Conservation (phyloP, 2,113 vertebrate genomes). For the Phrynosoma blainvillii region DNA sequence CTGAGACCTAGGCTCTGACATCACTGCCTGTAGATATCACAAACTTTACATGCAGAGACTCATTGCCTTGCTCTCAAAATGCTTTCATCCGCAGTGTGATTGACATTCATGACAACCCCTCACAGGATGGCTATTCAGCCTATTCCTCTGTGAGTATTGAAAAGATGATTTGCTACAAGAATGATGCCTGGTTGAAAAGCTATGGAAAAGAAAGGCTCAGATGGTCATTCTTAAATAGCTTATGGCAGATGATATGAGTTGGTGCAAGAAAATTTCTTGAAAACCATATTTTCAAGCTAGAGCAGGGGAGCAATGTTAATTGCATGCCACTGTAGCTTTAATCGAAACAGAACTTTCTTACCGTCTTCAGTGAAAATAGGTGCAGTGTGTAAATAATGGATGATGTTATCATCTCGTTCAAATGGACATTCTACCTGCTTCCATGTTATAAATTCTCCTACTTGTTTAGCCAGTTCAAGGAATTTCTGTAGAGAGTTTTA, state of each 20-base stretch:
- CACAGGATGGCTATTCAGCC: not conserved
- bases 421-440: slow-evolving; percentile 86
- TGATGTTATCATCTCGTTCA: slow-evolving; percentile 78
- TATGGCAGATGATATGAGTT: not conserved
- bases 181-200: not conserved
- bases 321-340: not conserved
- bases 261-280: not conserved
- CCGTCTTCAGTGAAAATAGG: slow-evolving; percentile 84
- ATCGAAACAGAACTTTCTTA: slow-evolving; percentile 57
- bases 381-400: slow-evolving; percentile 80
- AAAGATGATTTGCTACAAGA: not conserved
- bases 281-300: not conserved
- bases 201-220: not conserved
- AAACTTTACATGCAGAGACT: slow-evolving; percentile 16
- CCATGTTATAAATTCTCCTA: slow-evolving; percentile 85
- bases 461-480: slow-evolving; percentile 82
- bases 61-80: not conserved
- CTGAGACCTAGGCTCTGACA: not conserved
- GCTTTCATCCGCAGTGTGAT: slow-evolving; percentile 46
- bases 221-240: slow-evolving; percentile 4
- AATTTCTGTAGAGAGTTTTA: slow-evolving; percentile 75
- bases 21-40: not conserved
- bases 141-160: slow-evolving; percentile 12
- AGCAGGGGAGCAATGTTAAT: not conserved
- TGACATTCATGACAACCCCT: slow-evolving; percentile 44